Evolutionary conservation across 1,140 invertebrate genomes (phyloP).

Genomic region (Drosophila tristis): DNA sequence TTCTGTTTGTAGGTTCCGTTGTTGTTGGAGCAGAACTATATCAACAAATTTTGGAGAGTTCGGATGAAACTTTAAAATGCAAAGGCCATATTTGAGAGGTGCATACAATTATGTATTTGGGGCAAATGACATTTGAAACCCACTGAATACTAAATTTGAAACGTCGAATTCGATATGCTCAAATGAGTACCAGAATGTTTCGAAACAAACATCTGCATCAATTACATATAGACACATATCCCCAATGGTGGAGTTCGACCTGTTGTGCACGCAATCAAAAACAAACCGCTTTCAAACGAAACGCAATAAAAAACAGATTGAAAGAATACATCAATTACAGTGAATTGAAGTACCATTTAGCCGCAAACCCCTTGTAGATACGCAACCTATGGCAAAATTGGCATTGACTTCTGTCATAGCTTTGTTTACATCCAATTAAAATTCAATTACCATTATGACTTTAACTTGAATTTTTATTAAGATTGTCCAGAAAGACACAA

Average conservation of each 20-base stretch:
- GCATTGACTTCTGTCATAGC: too few relatives aligned
- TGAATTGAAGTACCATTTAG: too few relatives aligned
- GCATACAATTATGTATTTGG: conserved; percentile 29
- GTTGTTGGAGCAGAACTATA: neutral
- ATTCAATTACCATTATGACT: too few relatives aligned
- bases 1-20: too few relatives aligned
- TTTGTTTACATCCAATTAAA: too few relatives aligned
- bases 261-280: neutral
- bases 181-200: neutral
- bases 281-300: conserved; percentile 13
- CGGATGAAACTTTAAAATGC: conserved; percentile 7
- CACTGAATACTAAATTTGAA: conserved; percentile 22
- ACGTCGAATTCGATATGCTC: conserved; percentile 16
- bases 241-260: neutral
- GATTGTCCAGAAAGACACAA: too few relatives aligned
- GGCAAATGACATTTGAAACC: conserved; percentile 35
- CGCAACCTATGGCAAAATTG: too few relatives aligned
- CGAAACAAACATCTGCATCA: neutral
- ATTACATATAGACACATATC: neutral
- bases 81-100: neutral
- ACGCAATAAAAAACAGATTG: neutral
- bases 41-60: too few relatives aligned
- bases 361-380: too few relatives aligned
- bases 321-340: conserved; percentile 3
- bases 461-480: too few relatives aligned